Evolutionary conservation across 2,888 invertebrate species (phyloP).

Genomic region (Sminthurinus aureus): DNA sequence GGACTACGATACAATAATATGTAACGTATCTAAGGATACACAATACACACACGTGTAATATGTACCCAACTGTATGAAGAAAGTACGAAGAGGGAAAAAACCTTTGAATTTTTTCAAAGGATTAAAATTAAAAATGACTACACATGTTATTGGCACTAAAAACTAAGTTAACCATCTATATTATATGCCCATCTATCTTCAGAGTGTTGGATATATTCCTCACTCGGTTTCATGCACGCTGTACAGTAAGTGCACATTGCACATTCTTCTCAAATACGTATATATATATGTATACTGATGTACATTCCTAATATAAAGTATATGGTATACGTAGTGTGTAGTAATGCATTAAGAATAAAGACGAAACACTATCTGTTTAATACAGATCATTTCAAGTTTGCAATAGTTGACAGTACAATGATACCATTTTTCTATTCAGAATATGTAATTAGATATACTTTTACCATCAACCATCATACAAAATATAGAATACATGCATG

Average conservation of each 20-base stretch:
- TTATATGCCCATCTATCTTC: not conserved
- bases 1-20: too few relatives aligned
- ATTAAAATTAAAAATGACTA: conserved; percentile 25
- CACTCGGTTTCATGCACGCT: too few relatives aligned
- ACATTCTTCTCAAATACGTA: too few relatives aligned
- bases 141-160: conserved; percentile 26
- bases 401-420: too few relatives aligned
- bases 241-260: too few relatives aligned
- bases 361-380: not conserved
- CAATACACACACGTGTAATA: not conserved
- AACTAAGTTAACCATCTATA: conserved; percentile 21
- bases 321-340: not conserved
- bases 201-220: too few relatives aligned
- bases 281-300: not conserved
- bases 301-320: not conserved
- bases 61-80: not conserved
- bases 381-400: too few relatives aligned
- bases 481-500: too few relatives aligned
- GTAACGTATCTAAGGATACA: not conserved
- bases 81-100: not conserved
- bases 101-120: conserved; percentile 9
- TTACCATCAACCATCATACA: too few relatives aligned
- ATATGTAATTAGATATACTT: too few relatives aligned
- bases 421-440: too few relatives aligned
- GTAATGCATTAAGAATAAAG: not conserved